These are phyloP conservation scores for Poecilia picta DNA, from an alignment of 2,797 vertebrate species.

Conservation along the genomic window DNA sequence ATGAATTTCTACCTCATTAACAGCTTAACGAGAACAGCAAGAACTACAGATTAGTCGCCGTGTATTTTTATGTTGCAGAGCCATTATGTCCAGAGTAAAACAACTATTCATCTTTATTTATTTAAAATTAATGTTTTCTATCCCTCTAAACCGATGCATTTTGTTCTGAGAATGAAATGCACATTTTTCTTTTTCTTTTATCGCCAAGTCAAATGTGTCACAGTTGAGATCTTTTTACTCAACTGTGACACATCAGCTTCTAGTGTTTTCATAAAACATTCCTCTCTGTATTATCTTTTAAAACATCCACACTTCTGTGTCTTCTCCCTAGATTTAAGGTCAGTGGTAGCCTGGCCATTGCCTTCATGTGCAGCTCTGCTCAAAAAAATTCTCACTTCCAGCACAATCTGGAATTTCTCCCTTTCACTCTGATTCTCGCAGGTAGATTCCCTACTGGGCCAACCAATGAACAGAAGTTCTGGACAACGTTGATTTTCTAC, in stretches of 20 bases:
- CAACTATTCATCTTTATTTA: not conserved
- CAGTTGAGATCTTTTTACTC: not conserved
- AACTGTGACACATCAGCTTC: not conserved
- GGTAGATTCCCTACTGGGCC: too few species aligned
- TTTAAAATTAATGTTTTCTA: not conserved
- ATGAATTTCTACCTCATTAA: not conserved
- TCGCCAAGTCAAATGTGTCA: not conserved
- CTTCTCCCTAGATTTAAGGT: not conserved
- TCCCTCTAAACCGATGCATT: not conserved
- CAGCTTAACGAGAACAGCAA: not conserved
- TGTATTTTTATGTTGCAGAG: not conserved
- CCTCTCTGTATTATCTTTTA: not conserved
- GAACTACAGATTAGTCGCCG: not conserved
- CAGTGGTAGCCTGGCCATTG: too few species aligned
- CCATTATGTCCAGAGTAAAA: not conserved
- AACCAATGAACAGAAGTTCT: too few species aligned
- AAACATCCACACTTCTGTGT: not conserved
- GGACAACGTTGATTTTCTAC: too few species aligned
- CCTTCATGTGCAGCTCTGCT: too few species aligned
- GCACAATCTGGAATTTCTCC: too few species aligned
- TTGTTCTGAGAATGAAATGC: constrained; percentile 1
- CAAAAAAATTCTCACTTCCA: too few species aligned
- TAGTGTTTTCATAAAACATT: not conserved
- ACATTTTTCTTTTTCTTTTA: not conserved
- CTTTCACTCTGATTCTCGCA: too few species aligned